phyloP scores from a whole-genome alignment of 2,797 vertebrate species.

The Rhinoraja longicauda region DNA sequence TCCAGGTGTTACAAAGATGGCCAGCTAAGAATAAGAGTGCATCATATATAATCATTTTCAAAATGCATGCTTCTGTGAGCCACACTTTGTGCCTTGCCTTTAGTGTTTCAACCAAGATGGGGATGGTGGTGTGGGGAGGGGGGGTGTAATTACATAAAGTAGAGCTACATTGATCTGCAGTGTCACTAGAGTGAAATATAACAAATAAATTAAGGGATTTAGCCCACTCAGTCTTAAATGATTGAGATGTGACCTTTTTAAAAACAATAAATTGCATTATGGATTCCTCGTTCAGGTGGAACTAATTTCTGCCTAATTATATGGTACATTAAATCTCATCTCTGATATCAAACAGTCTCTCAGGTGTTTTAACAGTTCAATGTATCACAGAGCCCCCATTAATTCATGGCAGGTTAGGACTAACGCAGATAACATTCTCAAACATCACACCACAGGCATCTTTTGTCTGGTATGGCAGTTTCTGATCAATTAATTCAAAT shows the following conservation, averaged over 20 bases:
- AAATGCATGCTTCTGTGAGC: not conserved
- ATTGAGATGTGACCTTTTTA: not conserved
- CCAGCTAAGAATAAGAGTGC: not conserved
- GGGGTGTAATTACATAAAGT: no score
- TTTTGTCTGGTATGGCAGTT: not conserved
- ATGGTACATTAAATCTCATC: not conserved
- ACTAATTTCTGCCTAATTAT: not conserved
- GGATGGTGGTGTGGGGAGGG: no score
- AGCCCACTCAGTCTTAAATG: not conserved
- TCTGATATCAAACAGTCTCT: not conserved
- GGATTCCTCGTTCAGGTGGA: not conserved
- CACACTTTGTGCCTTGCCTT: not conserved
- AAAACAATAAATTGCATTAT: not conserved
- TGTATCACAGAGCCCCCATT: not conserved
- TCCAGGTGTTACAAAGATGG: no score
- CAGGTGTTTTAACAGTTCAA: not conserved
- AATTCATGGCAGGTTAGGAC: not conserved
- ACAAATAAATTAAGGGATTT: not conserved
- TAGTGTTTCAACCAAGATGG: not conserved
- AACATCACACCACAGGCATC: not conserved
- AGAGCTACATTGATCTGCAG: not conserved
- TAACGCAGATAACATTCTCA: not conserved
- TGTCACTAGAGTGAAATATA: not conserved
- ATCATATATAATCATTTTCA: not conserved
- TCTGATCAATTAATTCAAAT: not conserved